phyloP scores from a whole-genome alignment of 64 coral and sea anemone species.

The Platygyra sinensis region DNA sequence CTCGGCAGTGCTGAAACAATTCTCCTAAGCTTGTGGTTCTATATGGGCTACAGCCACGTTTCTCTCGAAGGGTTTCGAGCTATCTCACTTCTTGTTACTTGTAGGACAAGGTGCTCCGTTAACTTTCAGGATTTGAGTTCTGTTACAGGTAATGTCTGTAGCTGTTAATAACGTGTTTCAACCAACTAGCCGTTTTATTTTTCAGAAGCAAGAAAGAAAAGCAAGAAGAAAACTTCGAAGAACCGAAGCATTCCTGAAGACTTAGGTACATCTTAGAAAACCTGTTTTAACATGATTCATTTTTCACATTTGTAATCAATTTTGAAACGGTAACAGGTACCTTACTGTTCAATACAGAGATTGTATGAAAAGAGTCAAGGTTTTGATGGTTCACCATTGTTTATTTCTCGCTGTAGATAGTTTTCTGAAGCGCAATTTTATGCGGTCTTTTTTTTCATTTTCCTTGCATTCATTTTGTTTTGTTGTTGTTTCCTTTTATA shows the following conservation, averaged over 20 bases:
- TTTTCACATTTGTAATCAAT: too few relatives aligned
- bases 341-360: too few relatives aligned
- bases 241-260: slow-evolving; percentile 43
- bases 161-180: too few relatives aligned
- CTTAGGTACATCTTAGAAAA: slow-evolving; percentile 1
- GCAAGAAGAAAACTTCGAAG: neutral
- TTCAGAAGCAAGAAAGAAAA: slow-evolving; percentile 42
- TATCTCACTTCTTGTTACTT: too few relatives aligned
- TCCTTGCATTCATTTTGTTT: neutral
- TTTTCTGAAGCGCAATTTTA: neutral
- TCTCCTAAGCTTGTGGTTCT: too few relatives aligned
- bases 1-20: too few relatives aligned
- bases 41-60: too few relatives aligned
- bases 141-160: neutral
- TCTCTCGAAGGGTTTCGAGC: too few relatives aligned
- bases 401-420: neutral
- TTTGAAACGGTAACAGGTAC: too few relatives aligned
- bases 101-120: neutral
- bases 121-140: neutral
- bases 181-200: neutral
- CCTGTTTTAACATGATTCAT: neutral
- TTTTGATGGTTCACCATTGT: neutral
- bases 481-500: neutral
- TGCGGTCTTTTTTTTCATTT: neutral
- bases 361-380: neutral